phyloP scores from a whole-genome alignment of 2,888 invertebrate species.

The Zhuqinia jingwanae region DNA sequence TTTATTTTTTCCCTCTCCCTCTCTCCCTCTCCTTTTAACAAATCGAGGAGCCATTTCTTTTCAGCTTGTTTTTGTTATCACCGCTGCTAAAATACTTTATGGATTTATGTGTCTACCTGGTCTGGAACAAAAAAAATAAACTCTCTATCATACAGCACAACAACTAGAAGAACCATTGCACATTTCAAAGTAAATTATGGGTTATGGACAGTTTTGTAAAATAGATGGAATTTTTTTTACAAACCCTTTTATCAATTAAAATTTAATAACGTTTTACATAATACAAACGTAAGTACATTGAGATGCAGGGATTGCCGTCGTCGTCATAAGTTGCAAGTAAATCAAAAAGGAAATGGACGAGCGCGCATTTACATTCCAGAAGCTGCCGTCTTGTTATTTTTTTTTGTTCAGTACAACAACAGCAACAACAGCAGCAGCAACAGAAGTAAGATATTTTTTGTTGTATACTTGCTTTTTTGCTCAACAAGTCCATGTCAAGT shows the following conservation, averaged over 20 bases:
- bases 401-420: neutral
- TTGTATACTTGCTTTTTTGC: neutral
- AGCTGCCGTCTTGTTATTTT: neutral
- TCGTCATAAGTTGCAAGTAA: neutral
- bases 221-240: constrained; percentile 21
- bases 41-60: constrained; percentile 18
- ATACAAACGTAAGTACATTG: neutral
- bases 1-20: too few relatives aligned
- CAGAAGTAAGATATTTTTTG: neutral
- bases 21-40: constrained; percentile 26
- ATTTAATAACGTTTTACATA: constrained; percentile 3
- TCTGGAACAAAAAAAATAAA: neutral
- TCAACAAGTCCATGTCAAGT: constrained; percentile 18
- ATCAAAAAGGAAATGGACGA: constrained; percentile 14
- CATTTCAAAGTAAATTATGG: constrained; percentile 25
- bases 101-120: constrained; percentile 28
- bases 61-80: neutral
- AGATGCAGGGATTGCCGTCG: neutral
- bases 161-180: neutral
- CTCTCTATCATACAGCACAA: too few relatives aligned
- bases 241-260: constrained; percentile 40
- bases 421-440: neutral
- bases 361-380: constrained; percentile 9
- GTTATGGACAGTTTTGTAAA: constrained; percentile 28
- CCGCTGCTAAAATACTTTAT: neutral